phyloP scores from a whole-genome alignment of 2,113 vertebrate genomes.

The Pica pica region DNA sequence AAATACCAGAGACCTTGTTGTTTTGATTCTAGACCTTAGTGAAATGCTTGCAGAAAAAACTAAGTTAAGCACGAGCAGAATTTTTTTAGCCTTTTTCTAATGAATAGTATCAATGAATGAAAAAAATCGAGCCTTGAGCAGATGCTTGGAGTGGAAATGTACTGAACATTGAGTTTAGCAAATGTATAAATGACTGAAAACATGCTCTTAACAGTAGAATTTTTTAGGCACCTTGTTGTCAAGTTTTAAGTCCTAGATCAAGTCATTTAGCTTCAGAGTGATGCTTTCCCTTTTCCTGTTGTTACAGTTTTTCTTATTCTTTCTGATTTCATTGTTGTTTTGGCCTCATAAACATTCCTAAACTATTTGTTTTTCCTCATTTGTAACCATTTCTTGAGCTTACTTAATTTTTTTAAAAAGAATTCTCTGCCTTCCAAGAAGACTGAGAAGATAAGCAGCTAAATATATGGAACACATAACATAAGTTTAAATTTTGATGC shows the following conservation, averaged over 20 bases:
- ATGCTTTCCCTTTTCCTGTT: not conserved
- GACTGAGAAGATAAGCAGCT: not conserved
- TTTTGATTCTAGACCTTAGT: not conserved
- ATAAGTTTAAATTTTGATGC: not conserved
- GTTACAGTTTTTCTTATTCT: not conserved
- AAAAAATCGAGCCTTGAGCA: not conserved
- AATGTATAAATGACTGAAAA: not conserved
- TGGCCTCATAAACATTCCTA: not conserved
- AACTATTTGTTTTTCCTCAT: not conserved
- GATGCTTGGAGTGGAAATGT: not conserved
- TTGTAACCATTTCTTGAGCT: not conserved
- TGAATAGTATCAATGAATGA: not conserved
- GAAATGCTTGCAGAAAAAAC: not conserved
- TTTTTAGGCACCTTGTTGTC: not conserved
- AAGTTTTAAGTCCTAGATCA: not conserved
- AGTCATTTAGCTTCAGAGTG: not conserved
- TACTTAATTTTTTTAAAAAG: not conserved
- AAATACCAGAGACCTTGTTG: not conserved
- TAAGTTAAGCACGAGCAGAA: not conserved
- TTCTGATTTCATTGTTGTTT: not conserved
- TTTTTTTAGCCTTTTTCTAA: conserved; percentile 18
- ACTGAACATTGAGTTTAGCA: not conserved
- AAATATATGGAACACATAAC: not conserved
- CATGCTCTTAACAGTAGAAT: not conserved
- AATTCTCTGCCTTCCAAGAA: not conserved